Base-by-base conservation (phyloP, 2,113 vertebrate genomes). In the Varanus salvator region DNA sequence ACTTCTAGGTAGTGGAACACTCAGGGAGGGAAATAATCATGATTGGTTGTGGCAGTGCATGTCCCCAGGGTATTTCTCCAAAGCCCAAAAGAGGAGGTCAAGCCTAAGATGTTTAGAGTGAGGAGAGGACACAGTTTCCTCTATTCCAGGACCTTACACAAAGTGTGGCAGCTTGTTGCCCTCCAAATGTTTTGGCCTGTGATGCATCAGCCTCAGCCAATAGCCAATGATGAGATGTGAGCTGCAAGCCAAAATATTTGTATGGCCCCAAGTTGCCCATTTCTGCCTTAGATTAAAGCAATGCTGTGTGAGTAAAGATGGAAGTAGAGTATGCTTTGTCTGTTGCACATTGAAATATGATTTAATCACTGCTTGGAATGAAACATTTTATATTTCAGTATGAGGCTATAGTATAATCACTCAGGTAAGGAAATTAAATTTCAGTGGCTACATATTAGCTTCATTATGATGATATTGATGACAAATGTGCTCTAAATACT, bases 401-500 rank as follows among this genome's bases (percentile, higher is more conserved):
- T 84, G 6, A 74, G 29, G 3, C 21, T 66, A 44, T 8, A 72
- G 9, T 34, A 81, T 72, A 74, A 54, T 74, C 23, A 31, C 6
- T 31, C 29, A 34, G 68, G 29, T 52, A 9, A 29, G 31, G 21
- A 84, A 76, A 19, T 77, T 84, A 34, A 64, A 54, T 77, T 76
- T n/a, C 15, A 84, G n/a, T 68, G 23, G 31, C 44, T 68, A 11
- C 25, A 50, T 78, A 12, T 71, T 50, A 9, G 52, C 54, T 48
- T 76, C 17, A 8, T 76, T 31, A 6, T 66, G 76, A 29, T 52
- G 71, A 8, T 85, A 50, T 54, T 74, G 34, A 17, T 64, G 57
- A 3, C 71, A 1, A 1, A 1, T 87, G 21, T 93, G 90, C 87
- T 91, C 92, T 74, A 91, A 81, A 88, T 95, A 87, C 38, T 95